Evolutionary conservation across 2,113 vertebrate genomes (phyloP).

Genomic region (Otis tarda): DNA sequence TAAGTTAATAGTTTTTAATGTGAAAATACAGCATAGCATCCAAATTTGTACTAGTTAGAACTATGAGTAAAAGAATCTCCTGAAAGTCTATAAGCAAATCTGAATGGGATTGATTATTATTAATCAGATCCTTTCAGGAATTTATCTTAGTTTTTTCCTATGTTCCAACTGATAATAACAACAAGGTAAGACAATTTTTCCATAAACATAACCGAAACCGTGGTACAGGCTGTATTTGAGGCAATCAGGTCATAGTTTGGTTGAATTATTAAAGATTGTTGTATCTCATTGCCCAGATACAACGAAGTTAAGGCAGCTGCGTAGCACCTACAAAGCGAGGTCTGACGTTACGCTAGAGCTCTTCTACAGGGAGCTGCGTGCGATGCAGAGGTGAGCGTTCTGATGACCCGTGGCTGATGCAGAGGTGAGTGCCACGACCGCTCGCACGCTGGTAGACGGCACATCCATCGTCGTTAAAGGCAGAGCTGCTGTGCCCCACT

Average conservation of each 20-base stretch:
- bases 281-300: not conserved
- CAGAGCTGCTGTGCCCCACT: not conserved
- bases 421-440: fast-evolving
- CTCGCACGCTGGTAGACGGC: not conserved
- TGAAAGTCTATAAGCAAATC: not conserved
- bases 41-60: not conserved
- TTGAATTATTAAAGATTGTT: constrained; percentile 11
- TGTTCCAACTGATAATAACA: not conserved
- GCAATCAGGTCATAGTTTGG: not conserved
- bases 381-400: not conserved
- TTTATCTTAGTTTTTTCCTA: not conserved
- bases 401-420: not conserved
- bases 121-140: not conserved
- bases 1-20: not conserved
- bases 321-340: not conserved
- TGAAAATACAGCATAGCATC: not conserved
- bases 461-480: fast-evolving
- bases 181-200: not conserved
- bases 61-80: not conserved
- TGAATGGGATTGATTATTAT: not conserved
- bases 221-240: not conserved
- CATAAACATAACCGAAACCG: not conserved
- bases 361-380: not conserved
- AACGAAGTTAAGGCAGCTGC: not conserved
- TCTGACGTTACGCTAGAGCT: not conserved